Base-by-base conservation (phyloP, 2,797 vertebrate species). In the Smutsia temminckii region DNA sequence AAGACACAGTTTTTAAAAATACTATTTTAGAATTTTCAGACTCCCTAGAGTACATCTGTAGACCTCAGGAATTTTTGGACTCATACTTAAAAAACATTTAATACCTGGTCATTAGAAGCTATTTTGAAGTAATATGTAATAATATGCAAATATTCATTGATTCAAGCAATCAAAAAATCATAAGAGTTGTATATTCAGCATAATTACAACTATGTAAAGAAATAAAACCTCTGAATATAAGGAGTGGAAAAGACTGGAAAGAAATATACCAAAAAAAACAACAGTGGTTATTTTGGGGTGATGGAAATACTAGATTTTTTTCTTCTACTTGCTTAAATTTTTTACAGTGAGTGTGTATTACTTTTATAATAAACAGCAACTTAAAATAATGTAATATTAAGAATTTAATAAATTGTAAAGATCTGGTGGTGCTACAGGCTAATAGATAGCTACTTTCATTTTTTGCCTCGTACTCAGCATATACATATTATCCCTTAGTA, bases 221-320 rank as follows among this genome's bases (percentile, higher is more conserved):
- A 96, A 92, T 37, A 92, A 88, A 91, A 84, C 49, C 68, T 97
- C 81, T 95, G 69, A 94, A 55, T 88, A 69, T 34, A 72, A 13
- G 37, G 37, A 85, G 55, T 78, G 66, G 96, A 93, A 97, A 97
- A 97, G 96, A 94, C 97, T 97, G 95, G 97, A 97, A 97, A 97
- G 97, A 97, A 91, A 96, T 97, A 97, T 93, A 95, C 16, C 29
- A 51, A 95, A 95, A 89, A 95, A 68, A 96, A 85, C 84, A 89
- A 85, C 27, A 87, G 68, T 94, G 66, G 32, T 92, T 55, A 77
- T 71, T 96, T 96, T 89, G 85, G 53, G 61, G 9, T 94, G 77
- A 94, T 95, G n/a, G n/a, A 93, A 93, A 85, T 95, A 27, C 46
- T 16, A 75, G 64, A 68, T 32, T 80, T 91, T 93, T 93, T 89